Evolutionary conservation across 2,113 vertebrate species (phyloP).

Genomic region (Pungitius pungitius): DNA sequence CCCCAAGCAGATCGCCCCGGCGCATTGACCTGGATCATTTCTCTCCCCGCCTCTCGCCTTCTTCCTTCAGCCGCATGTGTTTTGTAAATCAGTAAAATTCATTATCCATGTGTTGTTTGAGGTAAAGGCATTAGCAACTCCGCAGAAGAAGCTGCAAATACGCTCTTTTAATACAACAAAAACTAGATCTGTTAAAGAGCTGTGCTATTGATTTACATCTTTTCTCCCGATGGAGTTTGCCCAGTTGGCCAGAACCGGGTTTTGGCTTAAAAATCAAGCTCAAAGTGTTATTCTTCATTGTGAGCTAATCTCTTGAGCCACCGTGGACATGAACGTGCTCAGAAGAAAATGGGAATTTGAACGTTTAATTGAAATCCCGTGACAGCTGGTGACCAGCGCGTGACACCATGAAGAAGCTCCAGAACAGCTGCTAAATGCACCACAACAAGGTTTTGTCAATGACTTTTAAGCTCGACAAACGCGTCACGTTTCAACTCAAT

Average conservation of each 20-base stretch:
- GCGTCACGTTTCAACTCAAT: no score
- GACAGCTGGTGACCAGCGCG: background rate
- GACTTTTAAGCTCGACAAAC: background rate
- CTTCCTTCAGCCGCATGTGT: conserved; percentile 38
- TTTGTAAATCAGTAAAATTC: conserved; percentile 47
- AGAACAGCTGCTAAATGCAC: background rate
- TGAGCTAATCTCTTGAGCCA: background rate
- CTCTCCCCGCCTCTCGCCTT: conserved; percentile 29
- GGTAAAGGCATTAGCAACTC: background rate
- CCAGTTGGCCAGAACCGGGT: background rate
- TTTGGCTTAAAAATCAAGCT: background rate
- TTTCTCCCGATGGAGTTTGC: background rate
- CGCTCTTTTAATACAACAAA: no score
- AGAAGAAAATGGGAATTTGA: background rate
- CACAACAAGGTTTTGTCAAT: background rate
- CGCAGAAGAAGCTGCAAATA: background rate
- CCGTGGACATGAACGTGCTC: background rate
- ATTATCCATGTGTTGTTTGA: conserved; percentile 48
- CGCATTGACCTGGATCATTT: conserved; percentile 1
- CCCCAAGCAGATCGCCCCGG: conserved; percentile 6
- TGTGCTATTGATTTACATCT: background rate
- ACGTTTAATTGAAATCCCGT: background rate
- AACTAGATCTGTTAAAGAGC: background rate
- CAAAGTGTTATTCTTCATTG: no score
- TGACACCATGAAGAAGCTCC: background rate